Percentiles rank a stretch among this genome's conserved stretches.
phyloP scores from a whole-genome alignment of 1,140 invertebrate genomes.

The Saccostrea echinata region DNA sequence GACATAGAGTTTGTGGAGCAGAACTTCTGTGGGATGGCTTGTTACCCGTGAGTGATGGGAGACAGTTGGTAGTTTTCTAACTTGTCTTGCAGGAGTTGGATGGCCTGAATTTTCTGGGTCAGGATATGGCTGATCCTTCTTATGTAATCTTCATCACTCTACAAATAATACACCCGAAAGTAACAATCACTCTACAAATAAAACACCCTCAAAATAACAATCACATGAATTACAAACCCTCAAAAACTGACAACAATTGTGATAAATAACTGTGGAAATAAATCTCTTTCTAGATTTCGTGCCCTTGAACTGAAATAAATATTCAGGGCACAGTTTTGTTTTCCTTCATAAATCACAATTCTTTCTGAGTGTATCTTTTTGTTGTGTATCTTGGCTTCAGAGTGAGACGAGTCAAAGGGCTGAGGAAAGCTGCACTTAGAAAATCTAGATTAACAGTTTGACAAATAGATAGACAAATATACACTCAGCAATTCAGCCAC shows the following conservation, averaged over 20 bases:
- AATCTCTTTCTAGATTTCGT: not conserved
- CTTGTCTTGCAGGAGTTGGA: constrained; percentile 70
- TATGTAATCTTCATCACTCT: constrained; percentile 75
- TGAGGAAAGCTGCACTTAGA: not conserved
- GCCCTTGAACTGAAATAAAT: not conserved
- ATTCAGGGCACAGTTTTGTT: not conserved
- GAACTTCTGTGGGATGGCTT: not conserved
- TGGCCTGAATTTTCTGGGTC: constrained; percentile 72
- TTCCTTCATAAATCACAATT: not conserved
- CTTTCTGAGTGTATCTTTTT: not conserved
- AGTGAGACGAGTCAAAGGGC: not conserved
- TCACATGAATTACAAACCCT: too few species aligned
- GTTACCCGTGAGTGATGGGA: not conserved
- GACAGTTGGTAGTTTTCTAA: constrained; percentile 58
- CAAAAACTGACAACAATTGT: too few species aligned
- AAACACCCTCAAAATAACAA: not conserved
- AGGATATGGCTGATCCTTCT: constrained; percentile 68
- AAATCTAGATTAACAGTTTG: not conserved
- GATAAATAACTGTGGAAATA: not conserved
- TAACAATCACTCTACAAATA: constrained; percentile 61
- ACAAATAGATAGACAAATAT: not conserved
- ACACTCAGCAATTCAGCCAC: not conserved
- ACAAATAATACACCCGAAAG: constrained; percentile 42
- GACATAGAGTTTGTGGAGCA: not conserved
- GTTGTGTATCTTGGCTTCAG: not conserved